phyloP scores from a whole-genome alignment of 2,888 invertebrate genomes.

The Crematogaster levior region DNA sequence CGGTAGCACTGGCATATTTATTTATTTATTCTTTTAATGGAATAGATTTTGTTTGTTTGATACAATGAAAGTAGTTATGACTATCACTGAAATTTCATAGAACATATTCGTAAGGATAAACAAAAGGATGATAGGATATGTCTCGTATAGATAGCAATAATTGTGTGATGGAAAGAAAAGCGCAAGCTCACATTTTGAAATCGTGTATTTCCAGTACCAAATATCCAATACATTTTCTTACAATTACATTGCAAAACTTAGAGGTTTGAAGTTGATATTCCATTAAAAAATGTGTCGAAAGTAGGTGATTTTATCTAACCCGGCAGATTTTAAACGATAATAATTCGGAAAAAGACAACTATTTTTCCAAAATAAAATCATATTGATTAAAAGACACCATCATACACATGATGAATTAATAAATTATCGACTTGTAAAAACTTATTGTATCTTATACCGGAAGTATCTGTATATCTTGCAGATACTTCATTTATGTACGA shows the following conservation, averaged over 20 bases:
- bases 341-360: neutral
- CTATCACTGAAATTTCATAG: neutral
- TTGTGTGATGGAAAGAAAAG: neutral
- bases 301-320: neutral
- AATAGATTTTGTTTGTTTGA: neutral
- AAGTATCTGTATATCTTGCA: neutral
- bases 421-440: neutral
- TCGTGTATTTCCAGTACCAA: conserved; percentile 73
- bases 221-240: conserved; percentile 73
- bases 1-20: no score
- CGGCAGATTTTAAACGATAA: neutral
- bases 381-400: neutral
- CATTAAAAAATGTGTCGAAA: conserved; percentile 30
- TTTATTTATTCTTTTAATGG: neutral
- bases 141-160: neutral
- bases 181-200: conserved; percentile 58
- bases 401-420: conserved; percentile 11
- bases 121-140: neutral
- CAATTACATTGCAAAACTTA: conserved; percentile 63
- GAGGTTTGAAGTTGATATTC: neutral
- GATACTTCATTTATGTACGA: conserved; percentile 1
- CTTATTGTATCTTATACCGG: neutral
- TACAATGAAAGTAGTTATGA: neutral
- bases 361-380: neutral
- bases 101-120: neutral